Conservation (phyloP, 2,888 invertebrate species). For the Noctua comes region DNA sequence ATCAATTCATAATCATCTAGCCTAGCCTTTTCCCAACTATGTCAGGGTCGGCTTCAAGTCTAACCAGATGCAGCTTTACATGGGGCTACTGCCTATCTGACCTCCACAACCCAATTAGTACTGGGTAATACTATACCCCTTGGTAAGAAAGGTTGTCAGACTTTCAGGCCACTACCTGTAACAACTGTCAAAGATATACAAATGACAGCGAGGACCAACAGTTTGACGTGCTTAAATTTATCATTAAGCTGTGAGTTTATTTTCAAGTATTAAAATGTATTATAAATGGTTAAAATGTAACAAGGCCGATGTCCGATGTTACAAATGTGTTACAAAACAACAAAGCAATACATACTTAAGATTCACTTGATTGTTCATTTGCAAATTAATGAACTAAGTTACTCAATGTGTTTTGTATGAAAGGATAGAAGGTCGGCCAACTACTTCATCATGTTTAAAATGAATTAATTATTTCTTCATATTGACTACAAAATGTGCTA, state of each 20-base stretch:
- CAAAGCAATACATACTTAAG: conserved; percentile 29
- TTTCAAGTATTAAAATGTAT: neutral
- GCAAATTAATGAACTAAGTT: conserved; percentile 45
- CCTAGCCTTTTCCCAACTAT: too few relatives aligned
- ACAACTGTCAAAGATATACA: too few relatives aligned
- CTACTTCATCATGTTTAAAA: conserved; percentile 20
- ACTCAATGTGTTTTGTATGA: conserved; percentile 17
- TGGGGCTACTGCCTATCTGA: too few relatives aligned
- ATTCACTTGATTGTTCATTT: conserved; percentile 40
- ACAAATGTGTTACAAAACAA: conserved; percentile 21
- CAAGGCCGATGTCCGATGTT: conserved; percentile 4
- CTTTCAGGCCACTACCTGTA: too few relatives aligned
- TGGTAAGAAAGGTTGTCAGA: too few relatives aligned
- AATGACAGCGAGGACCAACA: too few relatives aligned
- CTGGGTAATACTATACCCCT: too few relatives aligned
- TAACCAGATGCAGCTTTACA: too few relatives aligned
- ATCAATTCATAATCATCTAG: too few relatives aligned
- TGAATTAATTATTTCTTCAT: conserved; percentile 29
- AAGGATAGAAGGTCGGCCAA: conserved; percentile 31
- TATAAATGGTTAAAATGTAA: conserved; percentile 4
- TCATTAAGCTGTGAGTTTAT: neutral
- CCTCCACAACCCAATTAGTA: too few relatives aligned
- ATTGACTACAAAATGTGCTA: neutral
- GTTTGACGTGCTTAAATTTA: neutral
- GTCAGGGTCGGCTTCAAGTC: too few relatives aligned